Evolutionary conservation across 2,113 vertebrate genomes (phyloP).

Genomic region (Formicarius rufipectus): DNA sequence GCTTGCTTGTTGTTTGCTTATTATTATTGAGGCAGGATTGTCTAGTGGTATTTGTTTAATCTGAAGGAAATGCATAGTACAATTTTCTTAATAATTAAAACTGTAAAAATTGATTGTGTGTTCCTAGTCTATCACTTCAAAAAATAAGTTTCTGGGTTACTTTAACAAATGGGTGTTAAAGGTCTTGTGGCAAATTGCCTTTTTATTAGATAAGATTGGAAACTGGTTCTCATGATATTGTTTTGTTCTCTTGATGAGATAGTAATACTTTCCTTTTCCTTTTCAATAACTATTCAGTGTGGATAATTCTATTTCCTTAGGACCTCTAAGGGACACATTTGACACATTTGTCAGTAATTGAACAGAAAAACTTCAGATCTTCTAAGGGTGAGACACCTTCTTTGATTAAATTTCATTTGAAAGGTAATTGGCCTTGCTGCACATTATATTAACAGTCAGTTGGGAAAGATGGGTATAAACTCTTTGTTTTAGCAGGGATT

Average conservation of each 20-base stretch:
- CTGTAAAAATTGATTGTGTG: background rate
- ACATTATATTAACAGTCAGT: background rate
- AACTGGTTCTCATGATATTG: rapidly evolving
- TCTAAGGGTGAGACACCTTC: background rate
- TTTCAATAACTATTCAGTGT: background rate
- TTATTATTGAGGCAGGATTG: background rate
- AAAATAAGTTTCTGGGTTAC: background rate
- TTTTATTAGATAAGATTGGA: background rate
- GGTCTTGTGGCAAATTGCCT: background rate
- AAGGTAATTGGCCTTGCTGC: background rate
- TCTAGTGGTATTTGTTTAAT: background rate
- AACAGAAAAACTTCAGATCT: background rate
- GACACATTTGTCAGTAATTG: background rate
- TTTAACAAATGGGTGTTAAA: background rate
- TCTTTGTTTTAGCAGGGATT: background rate
- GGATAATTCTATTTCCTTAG: background rate
- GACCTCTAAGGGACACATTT: background rate
- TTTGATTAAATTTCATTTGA: background rate
- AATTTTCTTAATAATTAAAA: background rate
- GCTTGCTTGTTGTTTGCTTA: background rate
- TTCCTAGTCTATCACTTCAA: background rate
- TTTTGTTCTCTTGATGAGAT: background rate
- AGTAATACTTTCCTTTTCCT: background rate
- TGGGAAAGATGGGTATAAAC: background rate
- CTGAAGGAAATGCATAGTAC: background rate